These are phyloP conservation scores for Sebastes alutus DNA, from an alignment of 2,797 vertebrate genomes.

Conservation along the genomic window DNA sequence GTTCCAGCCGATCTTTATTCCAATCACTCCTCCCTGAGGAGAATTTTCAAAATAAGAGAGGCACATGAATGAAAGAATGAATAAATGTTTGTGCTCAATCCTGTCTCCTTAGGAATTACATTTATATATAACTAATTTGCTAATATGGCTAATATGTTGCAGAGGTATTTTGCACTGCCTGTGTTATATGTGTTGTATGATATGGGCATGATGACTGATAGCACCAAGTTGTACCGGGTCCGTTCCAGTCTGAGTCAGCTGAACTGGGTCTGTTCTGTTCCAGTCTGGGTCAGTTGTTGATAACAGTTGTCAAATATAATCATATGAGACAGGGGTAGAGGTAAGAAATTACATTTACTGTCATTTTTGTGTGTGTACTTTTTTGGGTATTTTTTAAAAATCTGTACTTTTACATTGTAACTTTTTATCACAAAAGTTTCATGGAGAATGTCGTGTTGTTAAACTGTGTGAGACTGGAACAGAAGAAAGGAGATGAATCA, in stretches of 20 bases:
- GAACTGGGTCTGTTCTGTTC: background rate
- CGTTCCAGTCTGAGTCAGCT: background rate
- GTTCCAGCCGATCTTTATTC: conserved; percentile 94
- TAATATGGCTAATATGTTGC: background rate
- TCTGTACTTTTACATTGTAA: too few relatives aligned
- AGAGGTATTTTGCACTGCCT: background rate
- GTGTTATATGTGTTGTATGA: background rate
- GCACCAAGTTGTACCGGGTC: background rate
- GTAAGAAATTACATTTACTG: background rate
- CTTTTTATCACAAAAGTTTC: too few relatives aligned
- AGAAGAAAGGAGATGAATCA: too few relatives aligned
- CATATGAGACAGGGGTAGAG: background rate
- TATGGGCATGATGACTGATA: background rate
- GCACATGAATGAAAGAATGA: background rate
- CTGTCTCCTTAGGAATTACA: background rate
- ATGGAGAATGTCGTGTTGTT: too few relatives aligned
- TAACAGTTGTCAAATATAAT: background rate
- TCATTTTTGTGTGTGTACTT: background rate
- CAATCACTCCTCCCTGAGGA: conserved; percentile 91
- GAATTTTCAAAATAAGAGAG: background rate
- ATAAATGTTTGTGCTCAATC: background rate
- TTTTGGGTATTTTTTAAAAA: too few relatives aligned
- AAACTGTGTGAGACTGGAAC: too few relatives aligned
- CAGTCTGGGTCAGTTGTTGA: background rate
- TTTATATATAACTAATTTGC: background rate